Evolutionary conservation across 2,113 vertebrate species (phyloP), one percentile per base, ranked within the genome.

Genomic region (Oreotrochilus melanogaster): DNA sequence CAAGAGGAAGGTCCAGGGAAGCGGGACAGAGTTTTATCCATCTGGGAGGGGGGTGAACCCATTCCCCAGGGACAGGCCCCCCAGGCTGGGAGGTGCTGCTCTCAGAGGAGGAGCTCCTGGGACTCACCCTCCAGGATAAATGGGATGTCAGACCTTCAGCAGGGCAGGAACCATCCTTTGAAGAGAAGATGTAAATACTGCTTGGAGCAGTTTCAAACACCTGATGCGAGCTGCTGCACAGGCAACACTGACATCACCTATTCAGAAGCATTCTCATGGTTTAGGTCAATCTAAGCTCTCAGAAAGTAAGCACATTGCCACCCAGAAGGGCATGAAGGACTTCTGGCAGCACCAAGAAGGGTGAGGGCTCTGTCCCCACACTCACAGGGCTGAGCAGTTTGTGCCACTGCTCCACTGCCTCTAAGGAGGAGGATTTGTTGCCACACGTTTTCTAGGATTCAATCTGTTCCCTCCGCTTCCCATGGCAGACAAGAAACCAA

Each of bases 391-490:
- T 13, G 22, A 69, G 45, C 78, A 27, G 57, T 2, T 9, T 16
- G 17, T 0, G 0, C 39, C 1, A 0, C 1, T 1, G 7, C 17
- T 48, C 71, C 2, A 10, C 1, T 9, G 11, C 42, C 69, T 43
- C 60, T 1, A 0, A 11, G 27, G 51, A 54, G 48, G 8, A n/a
- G 53, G 19, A 58, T 37, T 50, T 2, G 2, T 3, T 23, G 3
- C 9, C 58, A 61, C 53, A 22, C 58, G 5, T 47, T 60, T 56
- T 50, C 87, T 43, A 35, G 84, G 54, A 10, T 43, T 43, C 22
- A 4, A 24, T 61, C 73, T 18, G 2, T 5, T 33, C 54, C 71
- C 54, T 62, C 11, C 11, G 0, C 70, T 31, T 81, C 58, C 60
- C 54, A 0, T 0, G 18, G 35, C 10, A 39, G 14, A 57, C 0